A percentile compares a stretch with the other conserved stretches of the same genome.
Conservation (phyloP, 2,113 vertebrate genomes). For the Orycteropus afer region DNA sequence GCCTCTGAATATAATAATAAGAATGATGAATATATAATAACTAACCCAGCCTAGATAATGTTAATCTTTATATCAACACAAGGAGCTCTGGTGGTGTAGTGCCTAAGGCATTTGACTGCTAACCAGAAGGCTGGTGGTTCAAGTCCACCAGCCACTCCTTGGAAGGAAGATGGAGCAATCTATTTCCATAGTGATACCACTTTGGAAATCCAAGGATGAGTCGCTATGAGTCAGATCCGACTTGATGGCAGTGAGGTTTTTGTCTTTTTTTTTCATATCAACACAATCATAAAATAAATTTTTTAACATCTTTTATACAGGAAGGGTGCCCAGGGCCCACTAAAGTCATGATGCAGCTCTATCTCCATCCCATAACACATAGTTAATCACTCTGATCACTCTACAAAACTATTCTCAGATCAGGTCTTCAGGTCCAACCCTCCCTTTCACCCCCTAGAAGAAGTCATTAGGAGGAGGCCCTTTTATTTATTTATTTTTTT, state of each 20-base stretch:
- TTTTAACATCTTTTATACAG: background rate
- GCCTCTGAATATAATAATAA: background rate
- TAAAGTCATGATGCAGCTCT: background rate
- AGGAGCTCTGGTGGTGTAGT: too few relatives aligned
- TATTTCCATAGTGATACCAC: too few relatives aligned
- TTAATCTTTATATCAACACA: too few relatives aligned
- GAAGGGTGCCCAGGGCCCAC: background rate
- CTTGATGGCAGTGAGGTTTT: too few relatives aligned
- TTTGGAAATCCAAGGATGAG: too few relatives aligned
- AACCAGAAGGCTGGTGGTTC: too few relatives aligned
- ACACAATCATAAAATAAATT: background rate
- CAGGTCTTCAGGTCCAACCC: background rate
- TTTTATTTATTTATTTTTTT: too few relatives aligned
- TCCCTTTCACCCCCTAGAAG: background rate
- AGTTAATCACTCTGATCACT: background rate
- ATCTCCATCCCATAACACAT: background rate
- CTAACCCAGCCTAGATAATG: background rate
- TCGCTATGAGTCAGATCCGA: too few relatives aligned
- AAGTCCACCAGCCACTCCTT: too few relatives aligned
- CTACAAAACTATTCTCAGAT: background rate
- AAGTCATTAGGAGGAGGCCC: background rate
- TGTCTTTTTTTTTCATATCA: too few relatives aligned
- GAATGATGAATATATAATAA: background rate
- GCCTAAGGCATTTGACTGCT: too few relatives aligned
- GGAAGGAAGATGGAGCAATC: too few relatives aligned